phyloP scores from a whole-genome alignment of 2,797 vertebrate genomes.

The Cottoperca gobio region DNA sequence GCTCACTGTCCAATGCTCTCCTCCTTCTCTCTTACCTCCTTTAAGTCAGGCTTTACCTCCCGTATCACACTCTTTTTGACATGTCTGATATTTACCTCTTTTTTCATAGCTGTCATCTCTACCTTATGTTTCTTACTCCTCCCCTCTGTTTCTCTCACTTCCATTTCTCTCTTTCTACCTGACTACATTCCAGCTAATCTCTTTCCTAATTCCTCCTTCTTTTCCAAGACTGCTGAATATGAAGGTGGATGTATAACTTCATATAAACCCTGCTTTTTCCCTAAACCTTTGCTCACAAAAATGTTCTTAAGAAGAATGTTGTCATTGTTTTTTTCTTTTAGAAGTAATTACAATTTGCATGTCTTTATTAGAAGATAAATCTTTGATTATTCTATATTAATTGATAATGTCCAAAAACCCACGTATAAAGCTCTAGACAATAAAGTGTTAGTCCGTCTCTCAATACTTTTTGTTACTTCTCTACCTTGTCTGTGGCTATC shows the following conservation, averaged over 20 bases:
- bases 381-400: background rate
- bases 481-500: too few species aligned
- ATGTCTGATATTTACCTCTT: background rate
- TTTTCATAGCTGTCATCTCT: background rate
- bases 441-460: too few species aligned
- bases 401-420: background rate
- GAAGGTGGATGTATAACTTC: background rate
- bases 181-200: background rate
- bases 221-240: background rate
- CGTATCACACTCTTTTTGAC: background rate
- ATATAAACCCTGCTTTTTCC: background rate
- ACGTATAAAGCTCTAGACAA: too few species aligned
- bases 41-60: background rate
- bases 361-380: too few species aligned
- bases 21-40: background rate
- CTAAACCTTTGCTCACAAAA: background rate
- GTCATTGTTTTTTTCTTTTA: too few species aligned
- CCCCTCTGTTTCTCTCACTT: background rate
- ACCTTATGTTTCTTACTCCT: background rate
- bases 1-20: background rate
- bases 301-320: background rate
- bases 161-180: background rate
- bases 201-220: background rate
- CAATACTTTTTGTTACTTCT: too few species aligned
- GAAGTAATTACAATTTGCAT: background rate